Evolutionary conservation across 2,797 vertebrate genomes (phyloP).

Genomic region (Ctenosaura bakeri): DNA sequence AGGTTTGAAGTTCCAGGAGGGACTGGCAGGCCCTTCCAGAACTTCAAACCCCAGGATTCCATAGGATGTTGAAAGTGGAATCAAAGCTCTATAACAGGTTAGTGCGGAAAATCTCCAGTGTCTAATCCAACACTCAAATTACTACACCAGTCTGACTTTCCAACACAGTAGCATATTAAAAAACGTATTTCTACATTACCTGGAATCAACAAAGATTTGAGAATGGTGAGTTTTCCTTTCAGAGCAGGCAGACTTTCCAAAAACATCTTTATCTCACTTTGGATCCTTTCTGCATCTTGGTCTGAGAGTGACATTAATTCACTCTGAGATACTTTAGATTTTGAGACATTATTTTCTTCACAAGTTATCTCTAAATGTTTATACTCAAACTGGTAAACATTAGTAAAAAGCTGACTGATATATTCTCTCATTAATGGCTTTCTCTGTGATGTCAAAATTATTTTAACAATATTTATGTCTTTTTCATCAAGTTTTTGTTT

Average conservation of each 20-base stretch:
- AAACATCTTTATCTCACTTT: slow-evolving; percentile 80
- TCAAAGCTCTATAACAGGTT: too few species aligned
- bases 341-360: slow-evolving; percentile 49
- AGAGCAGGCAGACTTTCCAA: slow-evolving; percentile 85
- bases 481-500: slow-evolving; percentile 87
- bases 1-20: too few species aligned
- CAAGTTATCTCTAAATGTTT: slow-evolving; percentile 59
- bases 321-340: slow-evolving; percentile 22
- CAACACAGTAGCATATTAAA: neutral
- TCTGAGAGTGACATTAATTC: slow-evolving; percentile 44
- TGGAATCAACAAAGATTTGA: slow-evolving; percentile 88
- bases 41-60: too few species aligned
- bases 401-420: slow-evolving; percentile 87
- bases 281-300: slow-evolving; percentile 63
- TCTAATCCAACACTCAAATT: too few species aligned
- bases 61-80: too few species aligned
- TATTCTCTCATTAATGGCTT: slow-evolving; percentile 80
- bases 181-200: slow-evolving; percentile 77
- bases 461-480: slow-evolving; percentile 77
- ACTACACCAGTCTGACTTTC: too few species aligned
- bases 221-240: slow-evolving; percentile 82
- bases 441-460: slow-evolving; percentile 81
- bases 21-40: too few species aligned
- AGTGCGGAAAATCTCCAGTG: too few species aligned
- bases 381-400: slow-evolving; percentile 86